Conservation (phyloP, 1,140 invertebrate genomes). For the Orius laevigatus region DNA sequence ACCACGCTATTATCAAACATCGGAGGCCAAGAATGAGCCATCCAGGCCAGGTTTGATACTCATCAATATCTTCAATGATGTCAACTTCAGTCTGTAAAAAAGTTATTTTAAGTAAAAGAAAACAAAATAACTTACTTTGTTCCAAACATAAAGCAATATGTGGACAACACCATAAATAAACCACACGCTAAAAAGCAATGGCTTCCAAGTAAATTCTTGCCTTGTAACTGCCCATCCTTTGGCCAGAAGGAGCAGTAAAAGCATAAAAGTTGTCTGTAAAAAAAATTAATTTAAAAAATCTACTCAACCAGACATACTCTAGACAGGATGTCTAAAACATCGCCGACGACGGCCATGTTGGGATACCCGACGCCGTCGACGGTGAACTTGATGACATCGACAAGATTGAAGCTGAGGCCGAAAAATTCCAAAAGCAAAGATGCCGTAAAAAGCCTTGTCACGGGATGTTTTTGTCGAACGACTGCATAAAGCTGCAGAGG, state of each 20-base stretch:
- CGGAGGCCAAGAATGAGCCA: slow-evolving; percentile 79
- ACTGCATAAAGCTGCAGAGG: slow-evolving; percentile 82
- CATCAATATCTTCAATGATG: slow-evolving; percentile 89
- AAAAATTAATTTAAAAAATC: no score
- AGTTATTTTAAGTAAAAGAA: neutral
- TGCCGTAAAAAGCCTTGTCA: slow-evolving; percentile 79
- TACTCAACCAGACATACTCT: slow-evolving; percentile 52
- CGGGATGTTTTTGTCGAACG: slow-evolving; percentile 68
- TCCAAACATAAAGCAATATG: slow-evolving; percentile 87
- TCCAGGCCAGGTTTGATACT: slow-evolving; percentile 93
- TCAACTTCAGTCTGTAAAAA: slow-evolving; percentile 74
- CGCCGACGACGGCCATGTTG: slow-evolving; percentile 64
- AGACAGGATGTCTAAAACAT: slow-evolving; percentile 80
- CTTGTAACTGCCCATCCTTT: slow-evolving; percentile 94
- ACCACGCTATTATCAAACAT: slow-evolving; percentile 87
- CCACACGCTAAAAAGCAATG: slow-evolving; percentile 79
- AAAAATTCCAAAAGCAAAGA: slow-evolving; percentile 72
- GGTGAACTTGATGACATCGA: slow-evolving; percentile 81
- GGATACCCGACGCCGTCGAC: slow-evolving; percentile 73
- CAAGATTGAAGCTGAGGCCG: slow-evolving; percentile 67
- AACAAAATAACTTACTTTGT: slow-evolving; percentile 52
- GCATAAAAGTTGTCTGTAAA: slow-evolving; percentile 80
- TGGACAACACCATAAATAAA: slow-evolving; percentile 79
- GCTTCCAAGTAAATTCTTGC: slow-evolving; percentile 70
- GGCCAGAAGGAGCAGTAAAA: slow-evolving; percentile 79